These are phyloP conservation scores for Drosophila neotestacea DNA, from an alignment of 2,888 invertebrate genomes.

Conservation along the genomic window DNA sequence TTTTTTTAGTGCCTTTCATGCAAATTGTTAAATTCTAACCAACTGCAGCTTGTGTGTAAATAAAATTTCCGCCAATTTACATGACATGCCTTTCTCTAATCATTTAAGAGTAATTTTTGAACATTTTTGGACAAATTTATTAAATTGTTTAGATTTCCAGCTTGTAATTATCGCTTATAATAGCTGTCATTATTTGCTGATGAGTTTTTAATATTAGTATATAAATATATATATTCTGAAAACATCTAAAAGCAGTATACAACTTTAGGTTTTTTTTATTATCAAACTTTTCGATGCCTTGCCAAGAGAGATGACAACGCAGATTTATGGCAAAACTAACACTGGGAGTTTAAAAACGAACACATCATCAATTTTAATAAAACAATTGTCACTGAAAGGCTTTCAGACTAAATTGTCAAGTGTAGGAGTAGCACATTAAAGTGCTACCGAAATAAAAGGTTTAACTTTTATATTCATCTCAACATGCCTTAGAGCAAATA, in stretches of 20 bases:
- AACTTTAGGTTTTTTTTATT: conserved; percentile 3
- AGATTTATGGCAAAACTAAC: conserved; percentile 23
- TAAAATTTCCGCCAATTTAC: background rate
- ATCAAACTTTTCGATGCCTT: conserved; percentile 7
- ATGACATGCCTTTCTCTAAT: background rate
- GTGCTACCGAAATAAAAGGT: background rate
- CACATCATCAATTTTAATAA: conserved; percentile 35
- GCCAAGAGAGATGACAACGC: conserved; percentile 2
- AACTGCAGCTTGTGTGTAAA: too few relatives aligned
- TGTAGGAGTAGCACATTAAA: background rate
- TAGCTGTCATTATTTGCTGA: too few relatives aligned
- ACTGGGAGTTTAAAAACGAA: conserved; percentile 5
- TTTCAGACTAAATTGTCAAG: conserved; percentile 7
- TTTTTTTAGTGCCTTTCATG: background rate
- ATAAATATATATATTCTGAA: background rate
- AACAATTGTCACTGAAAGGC: conserved; percentile 19
- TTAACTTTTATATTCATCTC: too few relatives aligned
- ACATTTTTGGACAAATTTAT: too few relatives aligned
- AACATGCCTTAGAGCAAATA: background rate
- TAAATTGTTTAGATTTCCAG: background rate
- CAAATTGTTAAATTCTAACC: background rate
- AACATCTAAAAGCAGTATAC: background rate
- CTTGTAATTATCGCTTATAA: background rate
- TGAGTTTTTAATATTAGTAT: background rate
- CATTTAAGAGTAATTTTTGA: background rate